phyloP scores from a whole-genome alignment of 1,140 invertebrate genomes.

The Acromyrmex echinatior region DNA sequence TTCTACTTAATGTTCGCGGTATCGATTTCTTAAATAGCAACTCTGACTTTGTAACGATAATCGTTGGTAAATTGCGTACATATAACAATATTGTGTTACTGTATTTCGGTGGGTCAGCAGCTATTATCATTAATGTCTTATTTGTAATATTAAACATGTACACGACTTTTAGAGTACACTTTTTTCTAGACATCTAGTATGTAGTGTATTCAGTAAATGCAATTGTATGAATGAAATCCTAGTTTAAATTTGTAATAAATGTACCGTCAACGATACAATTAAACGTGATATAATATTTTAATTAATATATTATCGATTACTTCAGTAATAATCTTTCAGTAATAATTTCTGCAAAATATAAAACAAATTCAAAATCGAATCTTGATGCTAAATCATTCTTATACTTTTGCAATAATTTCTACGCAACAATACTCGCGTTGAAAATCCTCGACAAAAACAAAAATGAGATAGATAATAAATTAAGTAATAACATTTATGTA shows the following conservation, averaged over 20 bases:
- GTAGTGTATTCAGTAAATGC: neutral
- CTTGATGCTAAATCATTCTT: neutral
- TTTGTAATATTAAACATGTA: neutral
- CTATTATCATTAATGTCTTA: neutral
- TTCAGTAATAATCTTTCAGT: neutral
- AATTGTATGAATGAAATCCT: conserved; percentile 45
- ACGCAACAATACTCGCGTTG: neutral
- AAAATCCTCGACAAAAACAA: neutral
- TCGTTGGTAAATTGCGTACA: neutral
- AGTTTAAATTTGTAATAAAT: conserved; percentile 64
- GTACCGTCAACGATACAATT: conserved; percentile 7
- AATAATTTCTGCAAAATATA: neutral
- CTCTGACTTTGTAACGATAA: neutral
- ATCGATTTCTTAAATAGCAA: neutral
- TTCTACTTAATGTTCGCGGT: conserved; percentile 1
- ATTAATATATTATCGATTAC: conserved; percentile 68
- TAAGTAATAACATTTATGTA: neutral
- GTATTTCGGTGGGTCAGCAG: neutral
- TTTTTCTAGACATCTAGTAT: conserved; percentile 1
- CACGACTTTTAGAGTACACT: neutral
- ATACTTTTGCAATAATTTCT: neutral
- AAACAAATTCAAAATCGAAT: neutral
- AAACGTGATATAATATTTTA: conserved; percentile 62
- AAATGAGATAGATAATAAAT: neutral
- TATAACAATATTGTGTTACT: neutral